phyloP scores from a whole-genome alignment of 1,140 invertebrate genomes.

The Tetraneura akinire region DNA sequence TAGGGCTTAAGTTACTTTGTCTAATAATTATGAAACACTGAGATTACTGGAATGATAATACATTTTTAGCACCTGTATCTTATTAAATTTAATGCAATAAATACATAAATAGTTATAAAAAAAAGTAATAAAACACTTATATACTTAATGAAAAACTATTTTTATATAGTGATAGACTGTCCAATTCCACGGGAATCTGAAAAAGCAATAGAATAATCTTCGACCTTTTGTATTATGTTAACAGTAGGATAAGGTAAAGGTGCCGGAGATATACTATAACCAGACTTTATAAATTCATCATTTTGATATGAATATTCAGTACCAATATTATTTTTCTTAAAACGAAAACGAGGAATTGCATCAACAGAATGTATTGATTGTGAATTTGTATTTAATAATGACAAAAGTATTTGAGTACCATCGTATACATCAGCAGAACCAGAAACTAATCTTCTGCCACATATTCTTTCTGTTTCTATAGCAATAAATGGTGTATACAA shows the following conservation, averaged over 20 bases:
- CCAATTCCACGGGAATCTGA: slow-evolving; percentile 53
- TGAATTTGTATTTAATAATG: slow-evolving; percentile 47
- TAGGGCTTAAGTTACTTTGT: too few species aligned
- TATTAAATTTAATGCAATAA: too few species aligned
- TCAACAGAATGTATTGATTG: slow-evolving; percentile 30
- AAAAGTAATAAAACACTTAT: not conserved
- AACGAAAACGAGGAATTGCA: slow-evolving; percentile 39
- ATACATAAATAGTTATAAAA: too few species aligned
- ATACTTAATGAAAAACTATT: not conserved
- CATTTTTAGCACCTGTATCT: too few species aligned
- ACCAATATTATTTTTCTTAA: slow-evolving; percentile 33
- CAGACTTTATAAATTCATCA: not conserved
- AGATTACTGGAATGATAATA: too few species aligned
- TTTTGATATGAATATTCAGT: slow-evolving; percentile 24
- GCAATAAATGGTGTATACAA: slow-evolving; percentile 58
- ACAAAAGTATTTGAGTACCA: slow-evolving; percentile 58
- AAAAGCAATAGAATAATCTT: slow-evolving; percentile 60
- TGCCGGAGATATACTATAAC: slow-evolving; percentile 46
- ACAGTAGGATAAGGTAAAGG: slow-evolving; percentile 62
- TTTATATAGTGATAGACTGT: slow-evolving; percentile 36
- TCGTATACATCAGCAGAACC: slow-evolving; percentile 58
- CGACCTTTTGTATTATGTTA: slow-evolving; percentile 65
- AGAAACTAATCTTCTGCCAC: slow-evolving; percentile 59
- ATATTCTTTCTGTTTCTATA: slow-evolving; percentile 58
- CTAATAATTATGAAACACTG: too few species aligned